Conservation (phyloP, 2,797 vertebrate genomes). For the Chloroceryle inda region DNA sequence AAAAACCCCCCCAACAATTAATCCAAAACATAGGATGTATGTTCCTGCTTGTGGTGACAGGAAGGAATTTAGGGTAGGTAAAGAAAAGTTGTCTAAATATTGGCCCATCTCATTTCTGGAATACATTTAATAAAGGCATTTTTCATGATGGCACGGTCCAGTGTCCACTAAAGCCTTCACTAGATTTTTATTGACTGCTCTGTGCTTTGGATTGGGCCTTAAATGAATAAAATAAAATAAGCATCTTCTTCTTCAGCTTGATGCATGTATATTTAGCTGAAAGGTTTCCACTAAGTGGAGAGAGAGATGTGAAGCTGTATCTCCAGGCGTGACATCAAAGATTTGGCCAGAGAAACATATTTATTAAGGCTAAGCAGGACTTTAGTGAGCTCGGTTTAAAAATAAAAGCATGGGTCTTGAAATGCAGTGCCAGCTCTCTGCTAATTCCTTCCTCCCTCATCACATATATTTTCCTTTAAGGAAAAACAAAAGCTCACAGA, state of each 20-base stretch:
- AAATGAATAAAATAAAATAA: neutral
- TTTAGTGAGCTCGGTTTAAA: neutral
- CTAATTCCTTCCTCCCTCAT: slow-evolving; percentile 9
- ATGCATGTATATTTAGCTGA: neutral
- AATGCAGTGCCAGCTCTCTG: neutral
- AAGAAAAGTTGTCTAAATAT: slow-evolving; percentile 1
- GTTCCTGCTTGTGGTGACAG: neutral
- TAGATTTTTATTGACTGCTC: neutral
- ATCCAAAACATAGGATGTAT: neutral
- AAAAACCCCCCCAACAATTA: neutral
- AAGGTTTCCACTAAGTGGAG: neutral
- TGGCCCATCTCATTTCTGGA: neutral
- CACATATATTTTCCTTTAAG: slow-evolving; percentile 58
- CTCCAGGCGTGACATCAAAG: neutral
- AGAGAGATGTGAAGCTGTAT: neutral
- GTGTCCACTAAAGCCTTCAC: neutral
- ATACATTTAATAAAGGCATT: slow-evolving; percentile 6
- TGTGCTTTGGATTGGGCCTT: neutral
- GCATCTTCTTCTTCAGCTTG: neutral
- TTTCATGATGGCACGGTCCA: neutral
- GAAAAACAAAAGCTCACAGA: slow-evolving; percentile 6
- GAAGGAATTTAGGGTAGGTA: neutral
- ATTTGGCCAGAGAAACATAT: neutral
- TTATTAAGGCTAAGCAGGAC: slow-evolving; percentile 26
- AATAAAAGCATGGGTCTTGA: neutral